Percentiles rank a stretch among this genome's conserved stretches.
Conservation (phyloP, 2,888 invertebrate species). For the Plagiodera versicolora region DNA sequence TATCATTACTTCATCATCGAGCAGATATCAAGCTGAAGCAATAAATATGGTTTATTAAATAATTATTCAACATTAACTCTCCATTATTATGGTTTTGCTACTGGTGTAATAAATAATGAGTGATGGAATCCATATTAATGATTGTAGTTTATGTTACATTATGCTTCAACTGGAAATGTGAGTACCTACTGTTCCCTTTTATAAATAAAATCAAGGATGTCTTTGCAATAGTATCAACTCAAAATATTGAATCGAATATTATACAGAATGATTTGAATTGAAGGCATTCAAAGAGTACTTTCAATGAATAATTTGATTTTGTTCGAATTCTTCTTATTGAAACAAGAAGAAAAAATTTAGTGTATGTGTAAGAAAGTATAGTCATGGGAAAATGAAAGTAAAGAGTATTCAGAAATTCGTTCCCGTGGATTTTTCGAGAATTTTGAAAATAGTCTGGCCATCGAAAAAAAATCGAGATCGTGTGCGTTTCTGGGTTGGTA, state of each 20-base stretch:
- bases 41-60: slow-evolving; percentile 22
- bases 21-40: slow-evolving; percentile 20
- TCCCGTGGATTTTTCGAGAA: too few relatives aligned
- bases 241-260: neutral
- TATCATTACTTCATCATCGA: slow-evolving; percentile 26
- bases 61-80: slow-evolving; percentile 18
- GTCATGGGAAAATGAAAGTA: too few relatives aligned
- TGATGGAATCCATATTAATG: slow-evolving; percentile 23
- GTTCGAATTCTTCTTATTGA: too few relatives aligned
- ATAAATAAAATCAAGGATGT: neutral
- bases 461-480: too few relatives aligned
- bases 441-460: too few relatives aligned
- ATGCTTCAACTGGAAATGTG: neutral
- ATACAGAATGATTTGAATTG: too few relatives aligned
- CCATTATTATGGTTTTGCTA: slow-evolving; percentile 19
- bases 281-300: too few relatives aligned
- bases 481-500: too few relatives aligned
- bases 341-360: too few relatives aligned
- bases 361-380: too few relatives aligned
- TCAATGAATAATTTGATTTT: too few relatives aligned
- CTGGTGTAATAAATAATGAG: slow-evolving; percentile 21
- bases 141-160: neutral
- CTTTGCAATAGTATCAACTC: neutral
- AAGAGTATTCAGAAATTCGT: too few relatives aligned
- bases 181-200: neutral